These are phyloP conservation scores for Atopsyche davidsoni DNA, from an alignment of 1,140 invertebrate species.

Conservation along the genomic window DNA sequence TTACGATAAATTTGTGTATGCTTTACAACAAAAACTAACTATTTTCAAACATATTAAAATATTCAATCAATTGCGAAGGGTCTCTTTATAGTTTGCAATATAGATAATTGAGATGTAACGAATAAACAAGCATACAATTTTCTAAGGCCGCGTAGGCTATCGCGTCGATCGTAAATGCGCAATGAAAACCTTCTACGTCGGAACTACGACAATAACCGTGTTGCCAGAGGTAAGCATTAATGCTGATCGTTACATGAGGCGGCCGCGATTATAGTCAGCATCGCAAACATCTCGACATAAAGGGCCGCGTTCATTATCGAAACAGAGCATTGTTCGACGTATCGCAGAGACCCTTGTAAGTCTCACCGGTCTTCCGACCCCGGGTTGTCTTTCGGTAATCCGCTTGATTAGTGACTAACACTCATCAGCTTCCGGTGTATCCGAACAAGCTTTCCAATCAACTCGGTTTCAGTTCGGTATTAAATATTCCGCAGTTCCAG, in stretches of 20 bases:
- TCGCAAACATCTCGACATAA: conserved; percentile 16
- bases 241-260: conserved; percentile 16
- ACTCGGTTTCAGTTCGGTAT: too few species aligned
- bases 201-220: conserved; percentile 3
- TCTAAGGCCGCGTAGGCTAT: too few species aligned
- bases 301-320: conserved; percentile 20
- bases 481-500: too few species aligned
- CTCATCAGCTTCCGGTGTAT: too few species aligned
- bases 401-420: conserved; percentile 18
- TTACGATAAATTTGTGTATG: too few species aligned
- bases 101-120: too few species aligned
- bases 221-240: background rate
- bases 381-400: conserved; percentile 9
- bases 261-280: conserved; percentile 16
- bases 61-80: too few species aligned
- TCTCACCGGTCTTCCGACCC: conserved; percentile 8
- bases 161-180: conserved; percentile 15
- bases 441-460: too few species aligned
- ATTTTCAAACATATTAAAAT: too few species aligned
- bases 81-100: too few species aligned
- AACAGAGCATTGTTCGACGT: conserved; percentile 9
- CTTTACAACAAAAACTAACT: too few species aligned
- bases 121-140: too few species aligned
- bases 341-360: conserved; percentile 3
- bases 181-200: conserved; percentile 7